Base-by-base conservation (phyloP, 1,140 invertebrate species). In the Ooceraea biroi region DNA sequence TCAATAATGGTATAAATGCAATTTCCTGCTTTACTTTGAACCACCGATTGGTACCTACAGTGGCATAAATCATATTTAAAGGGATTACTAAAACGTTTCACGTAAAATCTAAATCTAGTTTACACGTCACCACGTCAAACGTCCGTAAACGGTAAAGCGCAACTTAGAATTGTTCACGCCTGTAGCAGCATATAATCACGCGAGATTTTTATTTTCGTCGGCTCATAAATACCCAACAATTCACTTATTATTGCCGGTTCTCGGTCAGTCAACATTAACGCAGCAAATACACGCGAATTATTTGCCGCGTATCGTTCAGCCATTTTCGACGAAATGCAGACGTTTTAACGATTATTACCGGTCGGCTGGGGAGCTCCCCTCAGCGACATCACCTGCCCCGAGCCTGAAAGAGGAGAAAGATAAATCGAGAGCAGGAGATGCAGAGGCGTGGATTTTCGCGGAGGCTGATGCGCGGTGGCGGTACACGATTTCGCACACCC, bases 351-450 rank as follows among this genome's bases (percentile, higher is more conserved):
- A 83, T 84, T 86, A 87, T 84, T 88, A 74, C 61, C 60, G 68
- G 58, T 57, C 76, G 85, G 61, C 46, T 63, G n/a, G 17, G 46
- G 63, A 77, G 52, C 52, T 60, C 57, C 69, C 86, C 71, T 82
- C 58, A 65, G 78, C 78, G 83, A 88, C 73, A 72, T 88, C 87
- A 89, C 83, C 87, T 88, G 86, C 27, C 72, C 86, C 74, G 85
- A 73, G 86, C 63, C 73, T 89, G 88, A 86, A 90, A 86, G 86
- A 89, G 88, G 74, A 86, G 88, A 88, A 87, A 90, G 91, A 91
- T 91, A 91, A 91, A 91, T 91, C 89, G 90, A 91, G 90, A 90
- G 90, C 85, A 77, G 88, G 85, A n/a, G n/a, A 90, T 86, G 89
- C 88, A 91, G 89, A 90, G 85, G 89, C 88, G 87, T 88, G 84